phyloP scores from a whole-genome alignment of 1,140 invertebrate species.

The Drosophila rhopaloa region DNA sequence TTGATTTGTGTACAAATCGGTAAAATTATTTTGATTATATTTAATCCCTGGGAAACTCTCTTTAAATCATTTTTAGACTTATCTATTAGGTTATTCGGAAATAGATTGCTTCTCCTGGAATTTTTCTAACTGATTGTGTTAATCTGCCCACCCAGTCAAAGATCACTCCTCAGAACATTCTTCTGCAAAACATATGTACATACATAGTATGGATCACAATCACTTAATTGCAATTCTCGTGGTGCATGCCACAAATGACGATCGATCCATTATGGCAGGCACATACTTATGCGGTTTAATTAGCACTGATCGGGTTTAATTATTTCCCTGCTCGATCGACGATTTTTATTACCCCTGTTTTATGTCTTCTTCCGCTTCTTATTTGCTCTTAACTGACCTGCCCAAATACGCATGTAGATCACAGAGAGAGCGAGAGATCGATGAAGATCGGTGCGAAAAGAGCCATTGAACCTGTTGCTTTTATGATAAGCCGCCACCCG shows the following conservation, averaged over 20 bases:
- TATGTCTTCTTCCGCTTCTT: slow-evolving; percentile 2
- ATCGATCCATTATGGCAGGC: slow-evolving; percentile 4
- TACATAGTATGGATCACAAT: background rate
- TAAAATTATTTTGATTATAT: too few relatives aligned
- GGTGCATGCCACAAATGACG: slow-evolving; percentile 7
- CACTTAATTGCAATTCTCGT: slow-evolving; percentile 19
- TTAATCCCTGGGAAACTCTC: too few relatives aligned
- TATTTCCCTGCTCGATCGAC: slow-evolving; percentile 12
- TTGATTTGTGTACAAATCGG: too few relatives aligned
- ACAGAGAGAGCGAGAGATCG: slow-evolving; percentile 4
- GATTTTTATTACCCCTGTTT: slow-evolving; percentile 1
- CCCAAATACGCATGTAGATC: slow-evolving; percentile 25
- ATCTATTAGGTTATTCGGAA: background rate
- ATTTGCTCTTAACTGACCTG: slow-evolving; percentile 41
- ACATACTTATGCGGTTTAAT: slow-evolving; percentile 2
- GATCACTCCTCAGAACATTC: slow-evolving; percentile 7
- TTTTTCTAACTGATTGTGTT: background rate
- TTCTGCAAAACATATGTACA: too few relatives aligned
- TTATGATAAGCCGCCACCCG: slow-evolving; percentile 10
- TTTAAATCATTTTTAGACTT: background rate
- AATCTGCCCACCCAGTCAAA: slow-evolving; percentile 6
- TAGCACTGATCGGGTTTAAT: slow-evolving; percentile 16
- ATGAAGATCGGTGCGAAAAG: background rate
- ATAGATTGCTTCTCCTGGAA: background rate
- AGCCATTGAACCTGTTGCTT: slow-evolving; percentile 26